phyloP scores from a whole-genome alignment of 2,113 vertebrate genomes.

The Maylandia zebra region DNA sequence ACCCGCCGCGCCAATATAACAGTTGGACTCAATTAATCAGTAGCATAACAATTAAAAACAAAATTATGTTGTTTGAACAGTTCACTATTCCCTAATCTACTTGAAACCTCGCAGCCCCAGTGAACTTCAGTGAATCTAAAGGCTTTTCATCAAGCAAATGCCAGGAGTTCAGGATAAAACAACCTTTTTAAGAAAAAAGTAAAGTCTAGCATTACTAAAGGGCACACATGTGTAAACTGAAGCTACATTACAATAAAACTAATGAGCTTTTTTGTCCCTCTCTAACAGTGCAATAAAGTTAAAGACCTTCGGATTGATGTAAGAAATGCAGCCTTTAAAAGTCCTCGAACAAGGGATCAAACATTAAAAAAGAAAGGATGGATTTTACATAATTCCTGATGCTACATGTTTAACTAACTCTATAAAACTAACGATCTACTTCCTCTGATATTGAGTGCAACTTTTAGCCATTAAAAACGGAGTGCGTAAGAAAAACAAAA shows the following conservation, averaged over 20 bases:
- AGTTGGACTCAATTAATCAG: background rate
- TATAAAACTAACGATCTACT: background rate
- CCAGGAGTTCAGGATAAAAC: background rate
- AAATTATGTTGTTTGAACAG: background rate
- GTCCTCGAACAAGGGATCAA: background rate
- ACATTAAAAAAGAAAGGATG: background rate
- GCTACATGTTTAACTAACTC: background rate
- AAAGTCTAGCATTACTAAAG: background rate
- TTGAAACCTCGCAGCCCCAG: background rate
- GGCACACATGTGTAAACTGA: background rate
- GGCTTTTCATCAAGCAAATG: background rate
- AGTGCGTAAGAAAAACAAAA: background rate
- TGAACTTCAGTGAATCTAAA: background rate
- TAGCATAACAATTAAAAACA: background rate
- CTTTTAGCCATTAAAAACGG: background rate
- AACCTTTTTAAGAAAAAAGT: background rate
- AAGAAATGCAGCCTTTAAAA: background rate
- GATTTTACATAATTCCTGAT: background rate
- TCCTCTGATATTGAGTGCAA: background rate
- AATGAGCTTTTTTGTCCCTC: background rate
- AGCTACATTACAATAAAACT: background rate
- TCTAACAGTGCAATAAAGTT: background rate
- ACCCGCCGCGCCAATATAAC: rapidly evolving
- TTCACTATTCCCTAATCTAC: background rate
- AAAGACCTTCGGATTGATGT: background rate